Base-by-base conservation (phyloP, 2,113 vertebrate species). In the Chrysochloris asiatica region DNA sequence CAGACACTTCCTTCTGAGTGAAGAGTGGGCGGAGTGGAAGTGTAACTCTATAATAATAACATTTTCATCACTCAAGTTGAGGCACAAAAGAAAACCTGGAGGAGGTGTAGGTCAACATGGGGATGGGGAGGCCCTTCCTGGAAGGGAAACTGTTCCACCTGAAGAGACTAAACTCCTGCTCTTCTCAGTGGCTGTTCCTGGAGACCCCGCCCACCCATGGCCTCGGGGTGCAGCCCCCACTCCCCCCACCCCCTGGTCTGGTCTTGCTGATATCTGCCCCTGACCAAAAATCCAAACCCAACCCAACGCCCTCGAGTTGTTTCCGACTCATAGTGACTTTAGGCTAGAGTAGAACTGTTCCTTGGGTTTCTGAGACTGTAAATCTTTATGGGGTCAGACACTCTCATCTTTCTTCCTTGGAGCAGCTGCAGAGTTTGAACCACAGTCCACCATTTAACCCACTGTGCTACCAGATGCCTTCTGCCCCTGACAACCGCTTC, bases 1-100 rank as follows among this genome's bases (percentile, higher is more conserved):
- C 93, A 41, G 65, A 19, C 24, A 52, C 63, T 89, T 95, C 85
- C 95, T 85, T 67, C 82, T 73, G 84, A 84, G 86, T 30, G 12
- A 0, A 17, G 78, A 77, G 77, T 59, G 52, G 91, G 79, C 26
- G 87, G 69, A 47, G 72, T 17, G n/a, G 81, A 41, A 11, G 22
- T 9, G 22, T n/a, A 7, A 69, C 78, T 38, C 75, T 89, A 82
- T 71, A 77, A 71, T 36, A 92, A 45, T 78, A 83, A 65, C 75
- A 33, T 48, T 75, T 87, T 94, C 86, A 67, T 78, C 54, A 65
- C 87, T 92, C 67, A 71, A 84, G 43, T 78, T 21, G 67, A 94
- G 86, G 75, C 33, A n/a, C 47, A 30, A 19, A 72, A 82, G 77
- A 61, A 54, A 52, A 36, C 38, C n/a, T 19, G 24, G 59, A 54